phyloP scores from a whole-genome alignment of 2,113 vertebrate species.

The Okapia johnstoni region DNA sequence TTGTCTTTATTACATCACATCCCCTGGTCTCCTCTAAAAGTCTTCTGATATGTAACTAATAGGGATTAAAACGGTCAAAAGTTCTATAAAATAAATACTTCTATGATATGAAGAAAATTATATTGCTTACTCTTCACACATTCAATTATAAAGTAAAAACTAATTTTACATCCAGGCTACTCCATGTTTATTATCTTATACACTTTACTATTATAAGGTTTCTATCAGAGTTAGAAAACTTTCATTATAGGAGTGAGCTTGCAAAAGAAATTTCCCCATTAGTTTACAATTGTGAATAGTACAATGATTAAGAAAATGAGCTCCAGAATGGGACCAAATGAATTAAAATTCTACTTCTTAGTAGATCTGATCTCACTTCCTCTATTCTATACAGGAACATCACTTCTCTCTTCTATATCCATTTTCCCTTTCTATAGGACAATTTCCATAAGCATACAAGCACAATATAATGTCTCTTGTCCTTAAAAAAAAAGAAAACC shows the following conservation, averaged over 20 bases:
- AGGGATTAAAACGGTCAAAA: background rate
- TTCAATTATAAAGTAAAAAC: background rate
- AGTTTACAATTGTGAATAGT: background rate
- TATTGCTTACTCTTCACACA: background rate
- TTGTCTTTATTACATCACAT: background rate
- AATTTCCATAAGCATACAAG: background rate
- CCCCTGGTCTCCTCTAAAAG: background rate
- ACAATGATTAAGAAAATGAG: background rate
- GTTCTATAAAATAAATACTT: background rate
- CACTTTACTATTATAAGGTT: background rate
- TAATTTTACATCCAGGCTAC: background rate
- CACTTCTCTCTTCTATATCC: background rate
- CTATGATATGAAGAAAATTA: background rate
- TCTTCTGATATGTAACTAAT: background rate
- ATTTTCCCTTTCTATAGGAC: background rate
- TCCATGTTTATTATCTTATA: background rate
- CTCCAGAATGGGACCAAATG: background rate
- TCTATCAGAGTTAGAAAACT: background rate
- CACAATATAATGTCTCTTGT: background rate
- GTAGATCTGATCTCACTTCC: background rate
- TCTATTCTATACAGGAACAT: background rate
- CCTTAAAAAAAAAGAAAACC: background rate
- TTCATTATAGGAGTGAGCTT: background rate
- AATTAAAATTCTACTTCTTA: background rate
- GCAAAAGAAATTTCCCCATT: background rate